Base-by-base conservation (phyloP, 2,113 vertebrate species). In the Antechinus flavipes region DNA sequence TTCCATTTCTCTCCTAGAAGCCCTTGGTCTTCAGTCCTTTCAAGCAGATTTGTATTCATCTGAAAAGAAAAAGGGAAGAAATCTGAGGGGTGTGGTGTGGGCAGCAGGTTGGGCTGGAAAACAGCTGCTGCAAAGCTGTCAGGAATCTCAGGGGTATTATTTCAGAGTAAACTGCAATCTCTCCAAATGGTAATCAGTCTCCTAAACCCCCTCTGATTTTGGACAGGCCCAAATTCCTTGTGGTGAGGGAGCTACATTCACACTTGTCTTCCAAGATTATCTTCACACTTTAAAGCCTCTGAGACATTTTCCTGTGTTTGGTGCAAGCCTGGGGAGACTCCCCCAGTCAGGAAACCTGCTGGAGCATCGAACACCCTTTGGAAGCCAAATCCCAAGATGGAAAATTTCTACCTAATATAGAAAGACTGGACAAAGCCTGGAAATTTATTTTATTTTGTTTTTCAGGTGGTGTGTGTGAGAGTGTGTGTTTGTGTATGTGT, bases 391-490 rank as follows among this genome's bases (percentile, higher is more conserved):
- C 93, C 54, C 52, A 95, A 93, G 91, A 30, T 96, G 96, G 97
- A 97, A 98, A 98, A 95, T 93, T 94, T 97, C 56, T 95, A 96
- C 92, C 94, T 96, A 98, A 98, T 98, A 98, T 95, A 97, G 96
- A 97, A 97, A 95, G 92, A 95, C 97, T 98, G 97, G 95, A 97
- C 91, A 95, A 97, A 54, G 93, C 76, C 4, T 91, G 93, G 93
- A 92, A 90, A 42, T 53, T 94, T 97, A 93, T 50, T 95, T 89
- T 42, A n/a, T 50, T 46, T 19, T 9, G 16, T 91, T 46, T 92
- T 95, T 90, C 54, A 84, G 68, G 68, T 84, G 42, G 68, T 22
- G 2, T 76, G 61, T 19, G 35, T 76, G 61, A 19, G 19, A 95
- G 22, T 90, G 46, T 90, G 7, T 84, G 58, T 61, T 27, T 55